Conservation (phyloP, 2,113 vertebrate species). For the Corvus moneduloides region DNA sequence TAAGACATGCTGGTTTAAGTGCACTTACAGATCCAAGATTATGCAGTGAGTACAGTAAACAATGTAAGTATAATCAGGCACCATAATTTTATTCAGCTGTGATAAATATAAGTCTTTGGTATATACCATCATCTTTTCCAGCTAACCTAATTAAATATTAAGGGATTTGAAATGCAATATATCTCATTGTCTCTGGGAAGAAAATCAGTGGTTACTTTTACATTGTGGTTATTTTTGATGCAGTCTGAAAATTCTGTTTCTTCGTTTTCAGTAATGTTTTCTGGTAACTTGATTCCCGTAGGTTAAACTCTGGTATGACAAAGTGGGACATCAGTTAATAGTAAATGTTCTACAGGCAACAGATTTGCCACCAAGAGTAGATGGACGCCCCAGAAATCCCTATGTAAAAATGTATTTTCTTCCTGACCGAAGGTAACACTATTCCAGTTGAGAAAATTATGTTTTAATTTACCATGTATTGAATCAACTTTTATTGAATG, state of each 20-base stretch:
- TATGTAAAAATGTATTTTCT: conserved; percentile 99
- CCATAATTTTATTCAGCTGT: background rate
- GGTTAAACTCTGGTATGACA: conserved; percentile 98
- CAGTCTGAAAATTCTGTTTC: background rate
- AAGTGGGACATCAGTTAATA: conserved; percentile 96
- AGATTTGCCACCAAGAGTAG: conserved; percentile 87
- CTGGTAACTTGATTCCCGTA: conserved; percentile 52
- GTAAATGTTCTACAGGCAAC: conserved; percentile 98
- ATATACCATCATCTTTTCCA: background rate
- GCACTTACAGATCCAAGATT: background rate
- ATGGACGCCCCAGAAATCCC: conserved; percentile 92
- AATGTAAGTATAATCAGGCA: background rate
- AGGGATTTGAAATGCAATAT: background rate
- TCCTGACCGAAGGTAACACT: conserved; percentile 87
- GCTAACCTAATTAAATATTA: background rate
- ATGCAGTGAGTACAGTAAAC: background rate
- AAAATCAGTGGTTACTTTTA: background rate
- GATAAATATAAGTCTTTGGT: background rate
- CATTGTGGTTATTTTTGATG: background rate
- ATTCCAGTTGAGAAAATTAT: background rate
- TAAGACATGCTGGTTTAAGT: background rate
- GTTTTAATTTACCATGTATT: background rate
- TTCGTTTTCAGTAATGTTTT: background rate
- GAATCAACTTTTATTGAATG: background rate
- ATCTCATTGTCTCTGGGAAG: background rate